Base-by-base conservation (phyloP, 2,888 invertebrate species). In the Drosophila paramelanica region DNA sequence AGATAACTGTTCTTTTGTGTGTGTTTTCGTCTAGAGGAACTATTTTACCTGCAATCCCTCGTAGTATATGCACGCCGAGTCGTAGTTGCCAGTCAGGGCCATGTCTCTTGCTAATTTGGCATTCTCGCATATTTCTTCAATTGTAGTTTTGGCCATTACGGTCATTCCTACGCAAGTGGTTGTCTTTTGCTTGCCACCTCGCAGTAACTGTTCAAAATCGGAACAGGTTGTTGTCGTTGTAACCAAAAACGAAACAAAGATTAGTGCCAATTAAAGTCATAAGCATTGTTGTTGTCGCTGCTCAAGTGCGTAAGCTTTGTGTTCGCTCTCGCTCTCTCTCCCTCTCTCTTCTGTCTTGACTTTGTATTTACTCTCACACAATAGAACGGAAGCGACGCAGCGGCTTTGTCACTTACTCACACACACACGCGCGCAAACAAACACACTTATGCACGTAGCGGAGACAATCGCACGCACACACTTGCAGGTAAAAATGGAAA, bases 31-130 rank as follows among this genome's bases (percentile, higher is more conserved):
- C 11, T 13, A 13, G 36, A 13, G 13, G 11, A 36, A 11, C 13
- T 13, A 13, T 1, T 13, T 58, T 58, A 75, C 75, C 76, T 78
- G 88, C 23, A 86, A 66, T 41, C 85, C 85, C 72, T 86, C 85
- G 56, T 86, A 86, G 65, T 86, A 86, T 64, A 86, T 86, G 72
- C 96, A 94, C 25, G 99, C 97, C 73, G 97, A 96, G 90, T 99
- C 98, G 91, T 99, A 99, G 93, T 98, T 98, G 23, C 99, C 98
- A 91, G 97, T 95, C 89, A 99, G 93, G 71, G 98, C 97, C 96
- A 97, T 97, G 94, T 99, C 98, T 90, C 99, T 94, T 64, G 98
- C 99, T 93, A 98, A 93, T 93, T 97, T 98, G 67, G 98, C 97
- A 93, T 98, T 98, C 93, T 98, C 98, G 94, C 96, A 96, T 93